A percentile compares a stretch with the other conserved stretches of the same genome.
Evolutionary conservation across 2,888 invertebrate species (phyloP).

Genomic region (Beris morrisii): DNA sequence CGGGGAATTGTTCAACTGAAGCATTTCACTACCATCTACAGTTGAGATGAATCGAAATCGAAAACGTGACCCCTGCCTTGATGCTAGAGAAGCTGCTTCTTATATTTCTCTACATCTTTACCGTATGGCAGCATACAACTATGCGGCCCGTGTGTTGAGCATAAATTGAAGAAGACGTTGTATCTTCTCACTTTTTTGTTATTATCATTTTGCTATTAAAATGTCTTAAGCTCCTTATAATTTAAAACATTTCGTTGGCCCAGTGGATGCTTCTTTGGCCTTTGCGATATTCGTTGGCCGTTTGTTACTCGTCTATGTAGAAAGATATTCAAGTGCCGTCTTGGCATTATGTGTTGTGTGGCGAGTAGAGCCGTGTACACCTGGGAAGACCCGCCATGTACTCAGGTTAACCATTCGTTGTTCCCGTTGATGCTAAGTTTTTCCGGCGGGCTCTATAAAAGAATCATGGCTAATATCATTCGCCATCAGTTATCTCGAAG

Average conservation of each 20-base stretch:
- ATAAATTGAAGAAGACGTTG: too few species aligned
- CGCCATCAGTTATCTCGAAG: conserved; percentile 61
- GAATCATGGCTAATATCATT: conserved; percentile 51
- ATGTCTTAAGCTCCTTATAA: background rate
- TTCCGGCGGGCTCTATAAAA: conserved; percentile 52
- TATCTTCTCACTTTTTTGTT: too few species aligned
- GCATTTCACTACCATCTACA: background rate
- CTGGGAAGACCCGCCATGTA: conserved; percentile 21
- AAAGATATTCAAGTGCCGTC: background rate
- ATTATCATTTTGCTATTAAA: too few species aligned
- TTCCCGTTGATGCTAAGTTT: conserved; percentile 29
- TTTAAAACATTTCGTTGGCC: conserved; percentile 22
- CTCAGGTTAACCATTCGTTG: conserved; percentile 10
- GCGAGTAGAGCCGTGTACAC: background rate
- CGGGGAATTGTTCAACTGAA: conserved; percentile 5
- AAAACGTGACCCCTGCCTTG: conserved; percentile 41
- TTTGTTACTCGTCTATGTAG: conserved; percentile 2
- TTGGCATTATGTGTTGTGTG: background rate
- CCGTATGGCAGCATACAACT: background rate
- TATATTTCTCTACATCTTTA: background rate
- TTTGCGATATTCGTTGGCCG: background rate
- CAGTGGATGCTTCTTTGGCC: background rate
- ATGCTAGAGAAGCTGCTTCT: conserved; percentile 26
- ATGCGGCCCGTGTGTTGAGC: conserved; percentile 3
- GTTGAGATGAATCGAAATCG: conserved; percentile 38